These are phyloP conservation scores for Liolophura sinensis DNA, from an alignment of 1,140 invertebrate genomes.

Conservation along the genomic window DNA sequence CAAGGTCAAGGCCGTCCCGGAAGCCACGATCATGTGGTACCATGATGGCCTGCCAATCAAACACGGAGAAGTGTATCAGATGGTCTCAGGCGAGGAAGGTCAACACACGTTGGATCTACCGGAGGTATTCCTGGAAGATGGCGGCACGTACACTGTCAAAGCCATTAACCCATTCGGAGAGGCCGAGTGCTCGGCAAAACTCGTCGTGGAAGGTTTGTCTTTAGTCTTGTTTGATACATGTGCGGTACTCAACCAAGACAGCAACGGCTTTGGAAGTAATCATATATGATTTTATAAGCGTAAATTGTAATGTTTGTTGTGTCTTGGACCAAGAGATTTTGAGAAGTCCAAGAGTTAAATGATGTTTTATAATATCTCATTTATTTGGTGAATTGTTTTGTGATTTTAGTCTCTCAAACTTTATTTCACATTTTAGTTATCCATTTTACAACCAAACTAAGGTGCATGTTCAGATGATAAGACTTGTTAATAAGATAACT, in stretches of 20 bases:
- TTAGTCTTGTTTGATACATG: too few species aligned
- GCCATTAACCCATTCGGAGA: conserved; percentile 77
- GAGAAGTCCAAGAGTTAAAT: too few species aligned
- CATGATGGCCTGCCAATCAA: conserved; percentile 71
- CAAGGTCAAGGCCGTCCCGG: conserved; percentile 68
- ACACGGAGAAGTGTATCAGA: conserved; percentile 45
- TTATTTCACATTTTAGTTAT: background rate
- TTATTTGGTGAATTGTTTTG: too few species aligned
- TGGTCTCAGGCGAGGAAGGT: conserved; percentile 32
- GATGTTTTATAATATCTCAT: too few species aligned
- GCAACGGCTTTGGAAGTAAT: too few species aligned
- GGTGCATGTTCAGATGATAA: too few species aligned
- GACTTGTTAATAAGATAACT: too few species aligned
- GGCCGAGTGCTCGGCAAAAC: conserved; percentile 46
- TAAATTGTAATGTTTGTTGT: too few species aligned
- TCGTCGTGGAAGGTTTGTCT: conserved; percentile 45
- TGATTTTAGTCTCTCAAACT: too few species aligned
- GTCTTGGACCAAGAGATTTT: too few species aligned
- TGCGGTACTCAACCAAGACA: too few species aligned
- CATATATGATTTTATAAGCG: background rate
- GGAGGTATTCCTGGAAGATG: conserved; percentile 55
- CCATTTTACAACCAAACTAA: too few species aligned
- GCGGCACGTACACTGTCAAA: conserved; percentile 58
- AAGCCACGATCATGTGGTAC: conserved; percentile 45
- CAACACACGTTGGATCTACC: conserved; percentile 42